Evolutionary conservation across 2,113 vertebrate species (phyloP).

Genomic region (Sterna hirundo): DNA sequence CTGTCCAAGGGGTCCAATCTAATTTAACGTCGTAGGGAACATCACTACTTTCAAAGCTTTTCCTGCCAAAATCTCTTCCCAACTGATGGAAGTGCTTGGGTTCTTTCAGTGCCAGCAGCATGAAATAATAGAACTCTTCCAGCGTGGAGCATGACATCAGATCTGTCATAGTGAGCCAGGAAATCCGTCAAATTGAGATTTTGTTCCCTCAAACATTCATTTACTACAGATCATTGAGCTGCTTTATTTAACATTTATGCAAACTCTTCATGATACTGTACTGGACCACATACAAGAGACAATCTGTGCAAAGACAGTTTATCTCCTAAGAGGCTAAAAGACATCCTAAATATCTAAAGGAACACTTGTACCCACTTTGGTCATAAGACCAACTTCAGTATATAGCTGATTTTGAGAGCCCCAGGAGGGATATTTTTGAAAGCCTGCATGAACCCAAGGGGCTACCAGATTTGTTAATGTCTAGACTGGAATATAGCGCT

Average conservation of each 20-base stretch:
- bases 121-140: neutral
- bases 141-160: neutral
- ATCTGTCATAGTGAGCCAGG: neutral
- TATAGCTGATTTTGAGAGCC: neutral
- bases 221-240: neutral
- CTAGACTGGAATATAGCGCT: neutral
- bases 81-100: neutral
- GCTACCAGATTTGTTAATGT: neutral
- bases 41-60: neutral
- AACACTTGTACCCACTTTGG: neutral
- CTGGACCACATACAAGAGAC: neutral
- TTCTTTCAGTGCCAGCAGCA: neutral
- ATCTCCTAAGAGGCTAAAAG: neutral
- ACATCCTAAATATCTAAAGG: neutral
- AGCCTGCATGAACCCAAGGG: neutral
- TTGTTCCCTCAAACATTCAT: neutral
- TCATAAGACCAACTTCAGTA: neutral
- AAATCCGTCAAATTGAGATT: neutral
- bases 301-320: neutral
- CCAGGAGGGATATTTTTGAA: neutral
- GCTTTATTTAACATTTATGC: slow-evolving; percentile 3
- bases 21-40: neutral
- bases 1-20: neutral
- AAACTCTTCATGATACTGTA: neutral
- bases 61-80: neutral